phyloP scores from a whole-genome alignment of 2,888 invertebrate species.

The Megastigmus dorsalis region DNA sequence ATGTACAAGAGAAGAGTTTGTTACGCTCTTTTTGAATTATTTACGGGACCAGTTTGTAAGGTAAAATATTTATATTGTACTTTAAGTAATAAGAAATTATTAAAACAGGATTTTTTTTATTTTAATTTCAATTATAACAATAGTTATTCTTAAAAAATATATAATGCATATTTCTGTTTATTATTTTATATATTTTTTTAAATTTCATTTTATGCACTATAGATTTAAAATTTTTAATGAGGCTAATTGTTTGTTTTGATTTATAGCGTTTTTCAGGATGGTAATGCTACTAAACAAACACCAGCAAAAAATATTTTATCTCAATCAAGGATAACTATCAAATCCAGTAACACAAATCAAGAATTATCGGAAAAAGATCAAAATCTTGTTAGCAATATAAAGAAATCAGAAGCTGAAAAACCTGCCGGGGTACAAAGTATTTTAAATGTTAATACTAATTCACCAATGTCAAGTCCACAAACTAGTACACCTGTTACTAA shows the following conservation, averaged over 20 bases:
- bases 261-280: conserved; percentile 49
- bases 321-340: not conserved
- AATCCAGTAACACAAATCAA: not conserved
- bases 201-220: conserved; percentile 4
- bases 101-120: conserved; percentile 17
- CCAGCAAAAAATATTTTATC: conserved; percentile 20
- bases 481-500: conserved; percentile 52
- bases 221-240: conserved; percentile 26
- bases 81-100: not conserved
- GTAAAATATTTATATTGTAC: conserved; percentile 51
- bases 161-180: not conserved
- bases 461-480: conserved; percentile 13
- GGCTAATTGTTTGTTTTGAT: conserved; percentile 33
- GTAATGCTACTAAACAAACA: conserved; percentile 16
- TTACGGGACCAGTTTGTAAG: conserved; percentile 62
- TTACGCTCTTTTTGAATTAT: conserved; percentile 62
- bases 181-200: conserved; percentile 6
- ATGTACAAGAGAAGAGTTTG: conserved; percentile 60
- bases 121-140: not conserved
- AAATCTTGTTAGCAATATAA: not conserved
- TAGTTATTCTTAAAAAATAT: too few species aligned
- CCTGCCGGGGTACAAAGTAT: not conserved
- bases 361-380: not conserved
- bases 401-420: not conserved
- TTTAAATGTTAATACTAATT: not conserved